These are phyloP conservation scores for Myrmophylax atrothorax DNA, from an alignment of 2,113 vertebrate genomes.

Conservation along the genomic window DNA sequence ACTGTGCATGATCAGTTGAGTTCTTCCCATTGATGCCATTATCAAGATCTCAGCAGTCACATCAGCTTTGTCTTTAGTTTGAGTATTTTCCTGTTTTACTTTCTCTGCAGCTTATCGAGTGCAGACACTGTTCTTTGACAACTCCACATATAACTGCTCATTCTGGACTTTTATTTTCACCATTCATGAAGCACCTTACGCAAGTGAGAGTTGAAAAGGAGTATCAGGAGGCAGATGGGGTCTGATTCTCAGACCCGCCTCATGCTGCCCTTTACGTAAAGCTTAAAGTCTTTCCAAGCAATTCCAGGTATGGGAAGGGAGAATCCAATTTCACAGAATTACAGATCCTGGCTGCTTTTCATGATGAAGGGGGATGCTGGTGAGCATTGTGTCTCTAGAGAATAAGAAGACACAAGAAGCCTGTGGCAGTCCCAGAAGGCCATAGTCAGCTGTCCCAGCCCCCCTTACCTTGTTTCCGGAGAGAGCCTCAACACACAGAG, in stretches of 20 bases:
- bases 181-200: background rate
- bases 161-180: constrained; percentile 1
- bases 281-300: background rate
- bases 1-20: background rate
- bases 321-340: background rate
- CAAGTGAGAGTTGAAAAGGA: background rate
- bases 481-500: background rate
- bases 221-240: background rate
- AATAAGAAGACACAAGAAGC: background rate
- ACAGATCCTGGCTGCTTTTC: background rate
- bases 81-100: constrained; percentile 11
- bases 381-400: background rate
- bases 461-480: background rate
- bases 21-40: background rate
- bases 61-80: background rate
- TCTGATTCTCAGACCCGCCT: background rate
- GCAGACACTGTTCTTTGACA: background rate
- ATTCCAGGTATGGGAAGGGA: background rate
- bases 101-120: background rate
- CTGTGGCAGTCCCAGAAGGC: background rate
- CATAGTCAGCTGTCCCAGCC: background rate
- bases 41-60: background rate
- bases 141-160: background rate
- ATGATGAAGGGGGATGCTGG: background rate
- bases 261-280: background rate